Evolutionary conservation across 2,113 vertebrate species (phyloP).

Genomic region (Trichechus manatus): DNA sequence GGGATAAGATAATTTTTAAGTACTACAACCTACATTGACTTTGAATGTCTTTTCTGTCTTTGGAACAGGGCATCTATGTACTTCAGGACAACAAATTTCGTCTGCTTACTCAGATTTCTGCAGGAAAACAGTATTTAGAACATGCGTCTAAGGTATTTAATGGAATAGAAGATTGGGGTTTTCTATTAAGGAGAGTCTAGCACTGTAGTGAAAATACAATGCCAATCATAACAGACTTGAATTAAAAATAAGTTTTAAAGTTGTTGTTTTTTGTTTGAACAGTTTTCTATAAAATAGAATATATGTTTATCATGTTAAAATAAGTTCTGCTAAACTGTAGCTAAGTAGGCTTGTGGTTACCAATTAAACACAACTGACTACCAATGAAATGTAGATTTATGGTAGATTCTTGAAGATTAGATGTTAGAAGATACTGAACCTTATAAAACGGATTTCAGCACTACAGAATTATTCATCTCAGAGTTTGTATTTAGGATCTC

Average conservation of each 20-base stretch:
- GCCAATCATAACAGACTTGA: neutral
- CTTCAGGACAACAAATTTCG: conserved; percentile 98
- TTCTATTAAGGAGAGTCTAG: conserved; percentile 3
- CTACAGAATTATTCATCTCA: neutral
- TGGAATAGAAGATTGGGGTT: neutral
- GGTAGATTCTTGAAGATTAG: neutral
- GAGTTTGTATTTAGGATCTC: conserved; percentile 28
- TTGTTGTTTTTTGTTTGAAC: conserved; percentile 15
- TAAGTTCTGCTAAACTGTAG: neutral
- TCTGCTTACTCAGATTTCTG: conserved; percentile 94
- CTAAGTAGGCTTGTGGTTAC: neutral
- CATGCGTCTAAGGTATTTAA: conserved; percentile 94
- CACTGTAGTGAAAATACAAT: neutral
- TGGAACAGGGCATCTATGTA: conserved; percentile 95
- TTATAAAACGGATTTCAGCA: conserved; percentile 10
- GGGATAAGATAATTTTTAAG: neutral
- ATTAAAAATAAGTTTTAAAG: conserved; percentile 56
- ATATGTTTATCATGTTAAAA: conserved; percentile 19
- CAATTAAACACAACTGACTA: conserved; percentile 15
- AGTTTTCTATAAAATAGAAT: conserved; percentile 23
- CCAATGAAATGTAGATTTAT: neutral
- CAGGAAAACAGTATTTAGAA: conserved; percentile 97
- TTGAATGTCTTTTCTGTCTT: conserved; percentile 65
- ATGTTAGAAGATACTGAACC: conserved; percentile 19
- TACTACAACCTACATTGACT: conserved; percentile 22